Base-by-base conservation (phyloP, 1,140 invertebrate species). In the Maniola jurtina region DNA sequence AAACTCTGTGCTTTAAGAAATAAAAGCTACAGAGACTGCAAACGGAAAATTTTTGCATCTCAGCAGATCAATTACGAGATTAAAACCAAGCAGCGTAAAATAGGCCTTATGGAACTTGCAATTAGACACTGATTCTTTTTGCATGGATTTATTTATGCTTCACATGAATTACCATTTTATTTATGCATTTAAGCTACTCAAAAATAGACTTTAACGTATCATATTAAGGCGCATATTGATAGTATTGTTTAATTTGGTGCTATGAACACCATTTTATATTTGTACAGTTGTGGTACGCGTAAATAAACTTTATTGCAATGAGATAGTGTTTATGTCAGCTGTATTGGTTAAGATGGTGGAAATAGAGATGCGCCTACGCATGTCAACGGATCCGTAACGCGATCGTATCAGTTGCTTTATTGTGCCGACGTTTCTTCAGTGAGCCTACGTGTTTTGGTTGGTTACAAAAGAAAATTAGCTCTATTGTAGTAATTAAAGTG, bases 341-440 rank as follows among this genome's bases (percentile, higher is more conserved):
- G n/a, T 61, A 57, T 36, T 9, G 13, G n/a, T 48, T 33, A 61
- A 42, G 10, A 35, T 61, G 58, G 66, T 61, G 47, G 42, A 61
- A 7, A 52, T 9, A 7, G 40, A 67, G 61, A 66, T 77, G 79
- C 81, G 73, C 79, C 77, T 75, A 81, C 79, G 81, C 81, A 76
- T 76, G 79, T 81, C 81, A 83, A 70, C 73, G 70, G 71, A 66
- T 78, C 72, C 68, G 74, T 78, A 82, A 75, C 75, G 73, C 61
- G 75, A 82, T 76, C 64, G 55, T 69, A 69, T 72, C 71, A 11
- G 73, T 75, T 36, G 33, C 72, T 75, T 75, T 77, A 78, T 69
- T 64, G 64, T 71, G 70, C 67, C 71, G 67, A 68, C 72, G 34
- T 57, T 57, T 57, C 55, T 57, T 57, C 55, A 57, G 55, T 38